Evolutionary conservation across 2,888 invertebrate species (phyloP).

Genomic region (Ectemnius lituratus): DNA sequence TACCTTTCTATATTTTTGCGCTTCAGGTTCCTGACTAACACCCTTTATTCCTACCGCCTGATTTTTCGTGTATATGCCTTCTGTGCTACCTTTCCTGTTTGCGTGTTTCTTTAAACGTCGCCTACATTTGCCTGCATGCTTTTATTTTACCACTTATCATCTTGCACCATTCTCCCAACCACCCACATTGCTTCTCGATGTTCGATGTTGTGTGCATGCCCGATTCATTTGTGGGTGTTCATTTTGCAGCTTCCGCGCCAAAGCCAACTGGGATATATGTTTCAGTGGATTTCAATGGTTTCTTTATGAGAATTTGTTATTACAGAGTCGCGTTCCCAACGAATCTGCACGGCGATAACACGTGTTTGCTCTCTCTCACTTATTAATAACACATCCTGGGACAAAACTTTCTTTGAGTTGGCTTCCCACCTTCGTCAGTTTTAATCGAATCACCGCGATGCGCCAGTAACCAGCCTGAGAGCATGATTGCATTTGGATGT

Average conservation of each 20-base stretch:
- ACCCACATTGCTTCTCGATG: constrained; percentile 63
- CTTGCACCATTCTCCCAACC: not conserved
- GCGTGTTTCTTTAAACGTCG: not conserved
- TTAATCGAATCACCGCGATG: too few species aligned
- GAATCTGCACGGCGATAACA: too few species aligned
- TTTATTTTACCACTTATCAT: too few species aligned
- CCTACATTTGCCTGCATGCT: constrained; percentile 8
- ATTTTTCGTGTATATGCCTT: constrained; percentile 8
- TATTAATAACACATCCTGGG: too few species aligned
- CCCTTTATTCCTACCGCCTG: constrained; percentile 2
- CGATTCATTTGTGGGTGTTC: constrained; percentile 28
- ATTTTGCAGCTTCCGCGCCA: constrained; percentile 28
- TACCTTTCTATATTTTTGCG: constrained; percentile 30
- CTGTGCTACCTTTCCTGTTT: constrained; percentile 9
- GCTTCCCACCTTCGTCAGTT: too few species aligned
- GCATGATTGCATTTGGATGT: too few species aligned
- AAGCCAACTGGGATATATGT: not conserved
- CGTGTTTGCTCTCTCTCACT: too few species aligned
- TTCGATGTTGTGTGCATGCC: constrained; percentile 72
- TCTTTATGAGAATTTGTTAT: too few species aligned
- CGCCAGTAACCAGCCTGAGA: too few species aligned
- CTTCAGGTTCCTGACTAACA: constrained; percentile 51
- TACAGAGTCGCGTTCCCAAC: too few species aligned
- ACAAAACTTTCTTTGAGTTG: too few species aligned
- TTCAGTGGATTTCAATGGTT: not conserved